Evolutionary conservation across 2,113 vertebrate genomes (phyloP), one percentile per base, ranked within the genome.

Genomic region (Colossoma macropomum): DNA sequence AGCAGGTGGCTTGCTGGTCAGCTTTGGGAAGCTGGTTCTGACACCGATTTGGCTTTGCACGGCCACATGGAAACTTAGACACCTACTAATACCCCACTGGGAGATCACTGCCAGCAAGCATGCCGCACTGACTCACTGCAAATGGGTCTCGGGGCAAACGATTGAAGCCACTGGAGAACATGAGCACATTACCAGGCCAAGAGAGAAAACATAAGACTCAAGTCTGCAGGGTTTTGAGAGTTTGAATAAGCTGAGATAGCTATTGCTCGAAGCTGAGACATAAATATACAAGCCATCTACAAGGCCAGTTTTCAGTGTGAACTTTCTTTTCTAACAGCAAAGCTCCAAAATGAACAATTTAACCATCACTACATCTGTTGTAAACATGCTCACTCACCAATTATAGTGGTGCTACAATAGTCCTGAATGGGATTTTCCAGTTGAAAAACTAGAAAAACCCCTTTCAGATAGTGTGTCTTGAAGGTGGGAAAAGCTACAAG

Each of bases 1-100:
- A 91, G 81, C 92, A 90, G 91, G 90, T 90, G 89, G 28, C 84
- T 27, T 70, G 78, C 85, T 88, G 89, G 90, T 89, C 83, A 83
- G 80, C 62, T 60, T 56, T 82, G 45, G 21, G 68, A 77, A 80
- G 83, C 78, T 81, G 76, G 27, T 79, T 79, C 75, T 78, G 85
- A 87, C 84, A 84, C 56, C 23, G 34, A 82, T 87, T 28, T 84
- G 50, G 84, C 68, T 10, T 59, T 72, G 80, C 41, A 56, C 34
- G 32, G 83, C 68, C 70, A 30, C 21, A 52, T 85, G 83, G 83
- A 87, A 87, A 87, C 85, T 87, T 83, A 87, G 86, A 91, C 86
- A 87, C 65, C 86, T 75, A 75, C 71, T 75, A 84, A 85, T 65
- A 80, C 63, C 82, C 82, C 81, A 70, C 30, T 45, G 83, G 86